Conservation (phyloP, 2,797 vertebrate species). For the Coregonus suidteri region DNA sequence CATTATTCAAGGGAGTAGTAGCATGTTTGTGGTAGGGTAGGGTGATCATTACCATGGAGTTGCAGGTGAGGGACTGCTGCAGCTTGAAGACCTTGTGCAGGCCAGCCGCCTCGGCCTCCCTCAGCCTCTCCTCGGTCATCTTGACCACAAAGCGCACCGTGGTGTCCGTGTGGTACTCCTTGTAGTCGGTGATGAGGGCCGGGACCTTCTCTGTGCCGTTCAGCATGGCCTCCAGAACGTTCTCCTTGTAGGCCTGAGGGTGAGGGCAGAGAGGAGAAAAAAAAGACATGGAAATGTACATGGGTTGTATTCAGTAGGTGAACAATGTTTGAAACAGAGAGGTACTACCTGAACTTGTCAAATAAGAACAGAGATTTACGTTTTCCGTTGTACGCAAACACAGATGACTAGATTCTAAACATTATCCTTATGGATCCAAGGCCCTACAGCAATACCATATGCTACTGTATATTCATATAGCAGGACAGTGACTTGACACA, state of each 20-base stretch:
- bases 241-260: slow-evolving; percentile 89
- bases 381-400: background rate
- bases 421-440: background rate
- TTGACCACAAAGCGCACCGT: slow-evolving; percentile 92
- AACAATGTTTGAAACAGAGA: no score
- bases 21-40: background rate
- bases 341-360: no score
- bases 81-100: slow-evolving; percentile 98
- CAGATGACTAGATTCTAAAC: background rate
- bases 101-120: slow-evolving; percentile 84
- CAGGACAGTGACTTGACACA: background rate
- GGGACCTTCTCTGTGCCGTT: slow-evolving; percentile 93
- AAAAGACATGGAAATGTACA: background rate
- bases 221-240: slow-evolving; percentile 93
- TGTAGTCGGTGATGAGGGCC: slow-evolving; percentile 93
- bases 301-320: no score
- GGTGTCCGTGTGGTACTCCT: slow-evolving; percentile 95
- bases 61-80: slow-evolving; percentile 89
- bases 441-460: background rate
- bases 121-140: slow-evolving; percentile 87
- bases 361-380: no score
- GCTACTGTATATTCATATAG: background rate
- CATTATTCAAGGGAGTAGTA: background rate
- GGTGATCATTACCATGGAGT: slow-evolving; percentile 86
- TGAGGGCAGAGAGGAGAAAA: background rate